These are phyloP conservation scores for Agrochola macilenta DNA, from an alignment of 2,888 invertebrate species.

Conservation along the genomic window DNA sequence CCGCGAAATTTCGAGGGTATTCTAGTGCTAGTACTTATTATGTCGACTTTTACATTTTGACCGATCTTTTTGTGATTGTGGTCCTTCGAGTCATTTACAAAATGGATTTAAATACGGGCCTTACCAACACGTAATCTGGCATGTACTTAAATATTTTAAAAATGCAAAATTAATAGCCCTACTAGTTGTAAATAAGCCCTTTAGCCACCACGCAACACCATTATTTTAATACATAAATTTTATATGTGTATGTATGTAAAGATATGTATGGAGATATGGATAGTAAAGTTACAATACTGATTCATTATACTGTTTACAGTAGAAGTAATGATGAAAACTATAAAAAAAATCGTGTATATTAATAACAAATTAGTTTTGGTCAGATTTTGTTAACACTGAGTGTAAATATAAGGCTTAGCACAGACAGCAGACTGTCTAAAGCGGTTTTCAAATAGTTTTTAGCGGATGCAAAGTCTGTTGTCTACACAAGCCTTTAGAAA, in stretches of 20 bases:
- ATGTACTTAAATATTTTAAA: not conserved
- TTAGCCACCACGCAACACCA: conserved; percentile 31
- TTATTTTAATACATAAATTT: conserved; percentile 24
- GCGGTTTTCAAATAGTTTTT: not conserved
- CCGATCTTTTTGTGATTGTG: not conserved
- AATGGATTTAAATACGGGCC: not conserved
- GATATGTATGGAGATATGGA: conserved; percentile 26
- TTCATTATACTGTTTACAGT: conserved; percentile 2
- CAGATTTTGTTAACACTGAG: not conserved
- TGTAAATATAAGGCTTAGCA: not conserved
- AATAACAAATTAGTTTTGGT: not conserved
- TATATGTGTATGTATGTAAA: conserved; percentile 10
- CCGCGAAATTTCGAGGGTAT: too few species aligned
- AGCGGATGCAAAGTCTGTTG: not conserved
- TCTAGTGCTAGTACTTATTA: too few species aligned
- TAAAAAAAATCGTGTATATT: conserved; percentile 5
- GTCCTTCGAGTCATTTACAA: not conserved
- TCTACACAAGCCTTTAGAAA: conserved; percentile 7
- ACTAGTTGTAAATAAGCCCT: conserved; percentile 9
- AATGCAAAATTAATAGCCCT: conserved; percentile 15
- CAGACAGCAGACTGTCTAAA: not conserved
- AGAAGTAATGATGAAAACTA: conserved; percentile 46
- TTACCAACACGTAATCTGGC: conserved; percentile 5
- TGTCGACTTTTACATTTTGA: not conserved
- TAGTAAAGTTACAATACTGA: conserved; percentile 29